Base-by-base conservation (phyloP, 2,113 vertebrate genomes). In the Uropsilus gracilis region DNA sequence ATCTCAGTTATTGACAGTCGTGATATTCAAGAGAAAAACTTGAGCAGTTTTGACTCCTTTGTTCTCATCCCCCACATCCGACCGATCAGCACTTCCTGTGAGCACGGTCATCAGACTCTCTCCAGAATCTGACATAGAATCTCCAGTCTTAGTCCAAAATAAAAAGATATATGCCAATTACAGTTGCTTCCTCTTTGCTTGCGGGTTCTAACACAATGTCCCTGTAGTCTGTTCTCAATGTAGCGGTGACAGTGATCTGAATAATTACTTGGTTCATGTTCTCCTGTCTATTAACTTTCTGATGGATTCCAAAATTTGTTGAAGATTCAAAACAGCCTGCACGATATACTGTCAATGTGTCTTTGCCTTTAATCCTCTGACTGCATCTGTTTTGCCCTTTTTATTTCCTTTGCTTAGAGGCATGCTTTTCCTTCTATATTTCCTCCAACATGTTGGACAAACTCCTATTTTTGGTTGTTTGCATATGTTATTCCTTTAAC, bases 351-450 rank as follows among this genome's bases (percentile, higher is more conserved):
- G 64, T 91, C 61, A 44, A 0, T 24, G 10, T 55, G 3, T 20
- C 4, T 2, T 57, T 2, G 1, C 2, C 13, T 32, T 83, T 30
- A 59, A 7, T 46, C 69, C 30, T 92, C 30, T 78, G 68, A 48
- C 32, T 0, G 44, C 53, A 3, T 59, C 2, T 46, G 1, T 88
- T 78, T 28, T 0, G 28, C 4, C 8, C 1, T 37, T 46, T 37
- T 34, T 46, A 26, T 44, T 72, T 18, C 8, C 14, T 76, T 61
- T 39, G 13, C 48, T 39, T 39, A 22, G n/a, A 83, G 10, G 16
- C 7, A 0, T 57, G 39, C 30, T 46, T 93, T 39, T 71, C 32
- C 85, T 48, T 6, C 77, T 53, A 20, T 8, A 5, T 63, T 88
- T 88, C 24, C 48, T 75, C 50, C 20, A 71, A 1, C 12, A n/a